A percentile compares a stretch with the other conserved stretches of the same genome.
Evolutionary conservation across 1,140 invertebrate genomes (phyloP).

Genomic region (Drosophila punjabiensis): DNA sequence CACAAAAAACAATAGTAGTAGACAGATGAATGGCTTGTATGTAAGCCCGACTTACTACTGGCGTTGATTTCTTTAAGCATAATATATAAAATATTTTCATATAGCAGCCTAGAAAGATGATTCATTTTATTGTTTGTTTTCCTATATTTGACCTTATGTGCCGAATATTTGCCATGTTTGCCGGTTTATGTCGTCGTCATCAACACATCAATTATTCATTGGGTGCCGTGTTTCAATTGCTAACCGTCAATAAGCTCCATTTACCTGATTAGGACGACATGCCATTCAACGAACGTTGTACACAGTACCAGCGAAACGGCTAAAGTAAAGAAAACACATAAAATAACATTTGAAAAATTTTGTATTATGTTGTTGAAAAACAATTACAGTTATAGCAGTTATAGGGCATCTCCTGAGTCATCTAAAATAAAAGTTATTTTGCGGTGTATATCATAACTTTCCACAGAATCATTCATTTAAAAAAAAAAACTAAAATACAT

Average conservation of each 20-base stretch:
- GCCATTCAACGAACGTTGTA: neutral
- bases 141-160: constrained; percentile 39
- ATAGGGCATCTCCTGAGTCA: no score
- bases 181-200: constrained; percentile 9
- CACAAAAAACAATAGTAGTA: constrained; percentile 44
- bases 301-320: neutral
- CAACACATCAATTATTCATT: constrained; percentile 45
- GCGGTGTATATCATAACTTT: no score
- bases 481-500: no score
- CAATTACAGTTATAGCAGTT: no score
- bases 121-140: constrained; percentile 34
- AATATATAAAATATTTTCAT: neutral
- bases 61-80: neutral
- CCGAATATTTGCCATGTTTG: constrained; percentile 17
- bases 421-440: no score
- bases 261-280: neutral
- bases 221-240: constrained; percentile 13
- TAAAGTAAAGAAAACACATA: no score
- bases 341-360: no score
- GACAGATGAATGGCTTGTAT: constrained; percentile 14
- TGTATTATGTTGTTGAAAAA: no score
- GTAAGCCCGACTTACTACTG: constrained; percentile 2
- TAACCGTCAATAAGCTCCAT: neutral
- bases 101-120: neutral
- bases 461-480: no score